Conservation (phyloP, 2,797 vertebrate species). For the Eutrigla gurnardus region DNA sequence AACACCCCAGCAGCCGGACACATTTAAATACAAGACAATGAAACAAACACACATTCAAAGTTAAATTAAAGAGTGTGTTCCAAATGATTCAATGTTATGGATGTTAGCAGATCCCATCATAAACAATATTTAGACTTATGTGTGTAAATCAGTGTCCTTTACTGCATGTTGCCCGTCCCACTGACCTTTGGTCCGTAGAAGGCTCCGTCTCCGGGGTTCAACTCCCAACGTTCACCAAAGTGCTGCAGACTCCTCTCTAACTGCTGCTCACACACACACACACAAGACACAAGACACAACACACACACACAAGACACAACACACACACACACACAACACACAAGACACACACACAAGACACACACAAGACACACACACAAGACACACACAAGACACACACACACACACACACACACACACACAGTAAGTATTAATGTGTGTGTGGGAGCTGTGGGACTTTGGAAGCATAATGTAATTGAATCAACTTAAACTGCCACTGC, state of each 20-base stretch:
- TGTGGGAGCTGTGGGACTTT: constrained; percentile 21
- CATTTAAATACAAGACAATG: too few species aligned
- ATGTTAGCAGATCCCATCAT: neutral
- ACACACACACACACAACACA: constrained; percentile 11
- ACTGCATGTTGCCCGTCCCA: neutral
- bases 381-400: constrained; percentile 23
- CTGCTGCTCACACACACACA: constrained; percentile 78
- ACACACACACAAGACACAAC: constrained; percentile 31
- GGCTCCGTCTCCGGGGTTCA: constrained; percentile 92
- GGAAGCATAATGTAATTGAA: constrained; percentile 53
- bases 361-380: constrained; percentile 16
- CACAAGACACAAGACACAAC: constrained; percentile 33
- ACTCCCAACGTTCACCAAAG: constrained; percentile 90
- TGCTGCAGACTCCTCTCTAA: constrained; percentile 86
- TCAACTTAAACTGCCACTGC: constrained; percentile 43
- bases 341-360: constrained; percentile 31
- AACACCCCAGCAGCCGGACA: too few species aligned
- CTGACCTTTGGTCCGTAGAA: constrained; percentile 96
- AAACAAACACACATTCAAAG: too few species aligned
- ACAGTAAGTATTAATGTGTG: constrained; percentile 1
- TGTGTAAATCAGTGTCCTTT: constrained; percentile 9
- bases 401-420: constrained; percentile 17
- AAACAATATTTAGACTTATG: neutral
- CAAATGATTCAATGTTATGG: neutral
- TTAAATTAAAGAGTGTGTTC: neutral